Evolutionary conservation across 2,113 vertebrate species (phyloP).

Genomic region (Formicarius rufipectus): DNA sequence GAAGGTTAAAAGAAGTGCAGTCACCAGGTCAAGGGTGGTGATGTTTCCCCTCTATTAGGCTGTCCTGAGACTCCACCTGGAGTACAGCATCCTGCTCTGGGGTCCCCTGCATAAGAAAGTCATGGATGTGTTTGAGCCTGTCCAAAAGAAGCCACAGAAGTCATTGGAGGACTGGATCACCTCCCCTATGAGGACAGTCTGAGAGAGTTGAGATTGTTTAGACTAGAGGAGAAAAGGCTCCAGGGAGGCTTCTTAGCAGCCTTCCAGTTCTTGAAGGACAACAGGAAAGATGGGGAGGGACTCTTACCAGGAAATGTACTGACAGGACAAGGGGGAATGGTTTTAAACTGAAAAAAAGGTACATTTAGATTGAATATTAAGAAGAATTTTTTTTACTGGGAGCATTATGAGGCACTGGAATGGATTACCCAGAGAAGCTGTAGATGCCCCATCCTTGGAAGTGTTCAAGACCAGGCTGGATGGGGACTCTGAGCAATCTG

Average conservation of each 20-base stretch:
- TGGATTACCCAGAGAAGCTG: neutral
- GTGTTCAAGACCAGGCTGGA: neutral
- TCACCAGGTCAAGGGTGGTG: neutral
- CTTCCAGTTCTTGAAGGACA: neutral
- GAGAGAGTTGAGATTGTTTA: neutral
- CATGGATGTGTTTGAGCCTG: accelerated
- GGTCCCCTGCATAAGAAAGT: neutral
- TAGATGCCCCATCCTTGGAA: neutral
- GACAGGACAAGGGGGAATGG: accelerated
- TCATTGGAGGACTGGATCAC: neutral
- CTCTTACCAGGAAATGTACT: too few species aligned
- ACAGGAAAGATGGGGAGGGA: neutral
- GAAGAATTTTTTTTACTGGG: neutral
- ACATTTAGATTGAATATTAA: neutral
- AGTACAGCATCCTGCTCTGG: neutral
- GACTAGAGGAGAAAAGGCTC: neutral
- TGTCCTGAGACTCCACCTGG: neutral
- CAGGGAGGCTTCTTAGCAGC: accelerated
- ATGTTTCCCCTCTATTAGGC: neutral
- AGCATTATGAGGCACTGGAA: accelerated
- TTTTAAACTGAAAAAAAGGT: neutral
- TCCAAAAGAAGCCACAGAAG: neutral
- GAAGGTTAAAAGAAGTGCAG: neutral
- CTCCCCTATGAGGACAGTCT: accelerated
- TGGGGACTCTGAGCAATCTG: neutral